Evolutionary conservation across 2,888 invertebrate genomes (phyloP).

Genomic region (Drosophila mettleri): DNA sequence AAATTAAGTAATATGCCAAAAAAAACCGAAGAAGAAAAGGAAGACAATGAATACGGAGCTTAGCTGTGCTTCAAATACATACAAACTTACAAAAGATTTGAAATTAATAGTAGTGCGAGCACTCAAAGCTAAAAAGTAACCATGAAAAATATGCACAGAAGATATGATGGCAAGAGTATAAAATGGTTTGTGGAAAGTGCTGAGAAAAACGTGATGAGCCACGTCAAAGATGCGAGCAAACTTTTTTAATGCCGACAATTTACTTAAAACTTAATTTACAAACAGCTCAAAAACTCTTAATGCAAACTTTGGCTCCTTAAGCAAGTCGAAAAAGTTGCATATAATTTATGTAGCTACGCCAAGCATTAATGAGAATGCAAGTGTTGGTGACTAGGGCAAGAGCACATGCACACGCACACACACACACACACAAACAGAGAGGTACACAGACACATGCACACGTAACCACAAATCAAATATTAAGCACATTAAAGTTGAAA

Average conservation of each 20-base stretch:
- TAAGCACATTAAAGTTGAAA: constrained; percentile 59
- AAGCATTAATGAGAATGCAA: not conserved
- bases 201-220: not conserved
- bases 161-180: not conserved
- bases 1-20: too few relatives aligned
- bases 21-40: too few relatives aligned
- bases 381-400: not conserved
- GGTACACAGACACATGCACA: not conserved
- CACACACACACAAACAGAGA: not conserved
- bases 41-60: too few relatives aligned
- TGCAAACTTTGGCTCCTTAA: constrained; percentile 1
- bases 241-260: constrained; percentile 10
- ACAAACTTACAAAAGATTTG: too few relatives aligned
- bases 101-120: too few relatives aligned
- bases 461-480: constrained; percentile 34
- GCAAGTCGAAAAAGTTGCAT: constrained; percentile 5
- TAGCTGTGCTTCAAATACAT: too few relatives aligned
- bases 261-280: constrained; percentile 13
- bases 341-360: not conserved
- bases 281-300: not conserved
- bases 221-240: not conserved
- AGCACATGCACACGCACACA: not conserved
- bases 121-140: too few relatives aligned
- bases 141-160: not conserved
- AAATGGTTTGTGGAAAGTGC: not conserved